These are phyloP conservation scores for Epinotia ramella DNA, from an alignment of 2,888 invertebrate species.

Conservation along the genomic window DNA sequence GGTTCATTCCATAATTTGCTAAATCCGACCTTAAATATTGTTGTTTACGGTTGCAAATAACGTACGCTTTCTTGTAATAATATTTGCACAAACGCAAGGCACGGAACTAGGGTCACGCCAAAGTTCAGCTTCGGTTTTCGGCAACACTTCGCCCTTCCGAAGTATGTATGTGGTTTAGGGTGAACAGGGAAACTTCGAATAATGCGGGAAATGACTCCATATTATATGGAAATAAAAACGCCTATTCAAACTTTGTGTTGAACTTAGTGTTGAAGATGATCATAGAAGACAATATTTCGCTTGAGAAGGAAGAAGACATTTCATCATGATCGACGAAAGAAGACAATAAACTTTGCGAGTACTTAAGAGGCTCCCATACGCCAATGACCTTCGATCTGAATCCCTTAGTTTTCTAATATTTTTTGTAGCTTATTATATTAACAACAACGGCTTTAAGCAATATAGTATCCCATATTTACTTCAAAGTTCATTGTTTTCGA, in stretches of 20 bases:
- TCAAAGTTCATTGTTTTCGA: too few species aligned
- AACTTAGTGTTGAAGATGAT: neutral
- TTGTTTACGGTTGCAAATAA: conserved; percentile 28
- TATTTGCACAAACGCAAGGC: conserved; percentile 50
- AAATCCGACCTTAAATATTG: conserved; percentile 3
- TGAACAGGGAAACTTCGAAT: conserved; percentile 26
- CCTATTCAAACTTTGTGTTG: conserved; percentile 10
- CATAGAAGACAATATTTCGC: neutral
- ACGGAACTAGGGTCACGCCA: conserved; percentile 1
- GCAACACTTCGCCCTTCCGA: neutral
- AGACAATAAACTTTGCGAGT: neutral
- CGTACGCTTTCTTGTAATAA: conserved; percentile 50
- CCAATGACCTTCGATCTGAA: too few species aligned
- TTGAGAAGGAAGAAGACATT: neutral
- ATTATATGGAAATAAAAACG: conserved; percentile 28
- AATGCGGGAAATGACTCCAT: conserved; percentile 13
- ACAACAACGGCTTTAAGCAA: too few species aligned
- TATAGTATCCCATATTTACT: too few species aligned
- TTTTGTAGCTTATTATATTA: too few species aligned
- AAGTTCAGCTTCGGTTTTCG: conserved; percentile 51
- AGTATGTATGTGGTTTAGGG: conserved; percentile 10
- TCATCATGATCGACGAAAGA: neutral
- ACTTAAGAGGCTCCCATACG: too few species aligned
- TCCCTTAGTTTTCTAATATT: too few species aligned
- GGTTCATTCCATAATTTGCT: neutral